These are phyloP conservation scores for Leucoraja ocellata DNA, from an alignment of 2,797 vertebrate species.

Conservation along the genomic window DNA sequence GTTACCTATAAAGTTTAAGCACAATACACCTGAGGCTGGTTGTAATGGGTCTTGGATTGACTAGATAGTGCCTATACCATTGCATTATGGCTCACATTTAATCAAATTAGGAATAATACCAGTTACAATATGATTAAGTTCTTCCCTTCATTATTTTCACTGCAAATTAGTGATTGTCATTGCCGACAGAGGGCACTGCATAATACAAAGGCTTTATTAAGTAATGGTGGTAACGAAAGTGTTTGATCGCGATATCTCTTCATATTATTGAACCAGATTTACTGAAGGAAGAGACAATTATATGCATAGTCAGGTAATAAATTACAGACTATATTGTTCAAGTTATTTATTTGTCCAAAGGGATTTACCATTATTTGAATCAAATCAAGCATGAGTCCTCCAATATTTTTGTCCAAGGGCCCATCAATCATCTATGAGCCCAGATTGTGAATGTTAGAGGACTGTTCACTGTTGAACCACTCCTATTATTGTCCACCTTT, in stretches of 20 bases:
- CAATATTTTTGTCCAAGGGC: not conserved
- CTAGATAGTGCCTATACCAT: not conserved
- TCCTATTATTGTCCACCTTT: not conserved
- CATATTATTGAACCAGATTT: not conserved
- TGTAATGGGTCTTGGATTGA: not conserved
- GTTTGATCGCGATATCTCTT: not conserved
- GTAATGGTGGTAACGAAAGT: not conserved
- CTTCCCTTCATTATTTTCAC: not conserved
- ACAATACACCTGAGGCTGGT: not conserved
- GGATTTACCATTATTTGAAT: not conserved
- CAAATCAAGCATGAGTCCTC: not conserved
- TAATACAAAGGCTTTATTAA: not conserved
- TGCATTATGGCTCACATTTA: constrained; percentile 24
- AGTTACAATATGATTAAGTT: not conserved
- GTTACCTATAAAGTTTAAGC: not conserved
- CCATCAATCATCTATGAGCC: not conserved
- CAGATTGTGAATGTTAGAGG: not conserved
- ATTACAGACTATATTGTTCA: not conserved
- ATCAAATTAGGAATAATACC: constrained; percentile 19
- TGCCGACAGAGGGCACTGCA: not conserved
- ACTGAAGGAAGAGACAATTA: not conserved
- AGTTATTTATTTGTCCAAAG: not conserved
- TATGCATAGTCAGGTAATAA: not conserved
- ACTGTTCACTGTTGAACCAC: not conserved
- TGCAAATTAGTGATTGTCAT: not conserved